Evolutionary conservation across 1,140 invertebrate species (phyloP).

Genomic region (Pollicipes pollicipes): DNA sequence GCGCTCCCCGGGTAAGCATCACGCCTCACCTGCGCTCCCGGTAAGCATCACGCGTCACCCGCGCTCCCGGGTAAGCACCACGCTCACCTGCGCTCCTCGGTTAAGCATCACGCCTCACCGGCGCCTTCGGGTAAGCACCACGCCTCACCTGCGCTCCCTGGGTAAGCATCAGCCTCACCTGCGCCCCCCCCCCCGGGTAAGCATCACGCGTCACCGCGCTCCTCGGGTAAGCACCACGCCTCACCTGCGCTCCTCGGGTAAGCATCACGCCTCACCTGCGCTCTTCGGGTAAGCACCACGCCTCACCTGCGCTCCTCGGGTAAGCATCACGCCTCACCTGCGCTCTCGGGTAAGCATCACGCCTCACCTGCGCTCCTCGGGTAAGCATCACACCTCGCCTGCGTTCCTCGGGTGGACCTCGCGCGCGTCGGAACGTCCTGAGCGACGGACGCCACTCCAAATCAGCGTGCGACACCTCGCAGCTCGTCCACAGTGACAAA

Average conservation of each 20-base stretch:
- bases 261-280: slow-evolving; percentile 9
- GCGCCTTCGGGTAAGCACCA: slow-evolving; percentile 66
- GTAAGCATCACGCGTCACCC: slow-evolving; percentile 70
- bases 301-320: slow-evolving; percentile 60
- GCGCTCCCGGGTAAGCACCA: too few relatives aligned
- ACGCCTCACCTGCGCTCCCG: slow-evolving; percentile 78
- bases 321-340: not conserved
- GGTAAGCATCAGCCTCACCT: too few relatives aligned
- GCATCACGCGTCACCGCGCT: too few relatives aligned
- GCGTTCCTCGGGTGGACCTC: slow-evolving; percentile 40
- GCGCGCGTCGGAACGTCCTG: too few relatives aligned
- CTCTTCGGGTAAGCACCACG: slow-evolving; percentile 52
- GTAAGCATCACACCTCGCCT: slow-evolving; percentile 25
- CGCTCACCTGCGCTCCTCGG: too few relatives aligned
- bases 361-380: slow-evolving; percentile 45
- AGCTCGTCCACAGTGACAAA: too few relatives aligned
- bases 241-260: not conserved
- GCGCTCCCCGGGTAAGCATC: slow-evolving; percentile 62
- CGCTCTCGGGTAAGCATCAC: not conserved
- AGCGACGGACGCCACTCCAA: too few relatives aligned
- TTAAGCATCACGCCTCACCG: too few relatives aligned
- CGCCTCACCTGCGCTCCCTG: slow-evolving; percentile 82
- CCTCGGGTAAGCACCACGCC: not conserved
- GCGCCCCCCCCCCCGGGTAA: too few relatives aligned
- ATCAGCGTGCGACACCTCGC: too few relatives aligned